A percentile compares a stretch with the other conserved stretches of the same genome.
phyloP scores from a whole-genome alignment of 1,140 invertebrate genomes.

The Tetragonula clypearis region DNA sequence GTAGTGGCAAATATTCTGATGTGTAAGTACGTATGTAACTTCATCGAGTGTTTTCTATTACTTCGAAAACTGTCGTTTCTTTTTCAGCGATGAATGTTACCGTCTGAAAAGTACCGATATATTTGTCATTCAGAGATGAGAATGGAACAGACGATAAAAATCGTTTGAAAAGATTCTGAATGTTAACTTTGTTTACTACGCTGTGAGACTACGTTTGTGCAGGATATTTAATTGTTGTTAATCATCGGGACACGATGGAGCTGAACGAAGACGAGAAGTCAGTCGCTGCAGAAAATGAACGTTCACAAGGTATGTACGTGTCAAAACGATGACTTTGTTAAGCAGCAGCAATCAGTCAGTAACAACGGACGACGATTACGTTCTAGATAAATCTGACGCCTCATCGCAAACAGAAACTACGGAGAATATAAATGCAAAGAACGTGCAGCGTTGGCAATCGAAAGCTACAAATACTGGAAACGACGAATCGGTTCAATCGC shows the following conservation, averaged over 20 bases:
- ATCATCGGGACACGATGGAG: slow-evolving; percentile 15
- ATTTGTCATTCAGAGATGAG: neutral
- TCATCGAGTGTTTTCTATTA: neutral
- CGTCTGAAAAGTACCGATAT: neutral
- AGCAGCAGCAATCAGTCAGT: neutral
- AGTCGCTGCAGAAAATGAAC: slow-evolving; percentile 1
- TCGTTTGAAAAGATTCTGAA: neutral
- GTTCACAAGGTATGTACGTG: neutral
- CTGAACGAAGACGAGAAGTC: neutral
- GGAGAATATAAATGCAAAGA: neutral
- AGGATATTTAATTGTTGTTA: neutral
- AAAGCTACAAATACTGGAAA: neutral
- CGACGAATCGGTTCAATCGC: neutral
- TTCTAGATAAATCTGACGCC: neutral
- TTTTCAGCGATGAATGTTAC: slow-evolving; percentile 18
- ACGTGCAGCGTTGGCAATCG: neutral
- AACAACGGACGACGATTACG: slow-evolving; percentile 1
- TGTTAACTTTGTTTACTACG: neutral
- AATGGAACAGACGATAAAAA: neutral
- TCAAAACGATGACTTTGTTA: neutral
- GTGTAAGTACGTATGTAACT: neutral
- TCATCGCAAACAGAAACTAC: neutral
- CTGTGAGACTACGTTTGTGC: neutral
- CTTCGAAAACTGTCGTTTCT: neutral
- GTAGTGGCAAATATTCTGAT: neutral